Evolutionary conservation across 64 coral and sea anemone species (phyloP).

Genomic region (Porites australiensis): DNA sequence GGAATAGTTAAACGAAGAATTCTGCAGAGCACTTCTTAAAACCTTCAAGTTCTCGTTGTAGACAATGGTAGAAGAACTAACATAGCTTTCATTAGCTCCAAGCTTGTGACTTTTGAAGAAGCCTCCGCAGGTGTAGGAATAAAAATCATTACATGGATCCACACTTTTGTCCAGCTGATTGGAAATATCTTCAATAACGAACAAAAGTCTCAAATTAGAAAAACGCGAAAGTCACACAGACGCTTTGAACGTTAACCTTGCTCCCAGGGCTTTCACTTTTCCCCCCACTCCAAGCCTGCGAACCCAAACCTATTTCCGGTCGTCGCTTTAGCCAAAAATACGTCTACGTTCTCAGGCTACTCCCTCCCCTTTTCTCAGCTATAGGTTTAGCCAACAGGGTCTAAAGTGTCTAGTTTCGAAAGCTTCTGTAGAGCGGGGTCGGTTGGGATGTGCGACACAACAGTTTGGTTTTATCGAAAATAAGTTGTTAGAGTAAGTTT

Average conservation of each 20-base stretch:
- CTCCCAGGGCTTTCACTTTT: background rate
- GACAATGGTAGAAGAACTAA: background rate
- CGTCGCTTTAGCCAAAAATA: no score
- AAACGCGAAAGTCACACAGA: background rate
- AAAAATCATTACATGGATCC: conserved; percentile 80
- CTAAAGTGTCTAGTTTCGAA: no score
- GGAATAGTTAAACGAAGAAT: background rate
- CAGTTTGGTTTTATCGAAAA: no score
- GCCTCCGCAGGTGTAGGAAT: conserved; percentile 77
- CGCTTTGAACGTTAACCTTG: background rate
- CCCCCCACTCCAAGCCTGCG: background rate
- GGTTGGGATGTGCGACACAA: no score
- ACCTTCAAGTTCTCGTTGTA: conserved; percentile 9
- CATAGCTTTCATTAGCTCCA: background rate
- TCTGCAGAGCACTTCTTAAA: conserved; percentile 20
- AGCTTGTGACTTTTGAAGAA: conserved; percentile 60
- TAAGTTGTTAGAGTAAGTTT: no score
- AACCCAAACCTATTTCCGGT: no score
- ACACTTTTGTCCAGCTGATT: conserved; percentile 53
- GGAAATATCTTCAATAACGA: conserved; percentile 1
- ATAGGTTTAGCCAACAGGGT: no score
- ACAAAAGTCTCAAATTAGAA: background rate
- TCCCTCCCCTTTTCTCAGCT: no score
- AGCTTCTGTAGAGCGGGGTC: no score
- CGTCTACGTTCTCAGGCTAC: no score